Conservation (phyloP, 2,888 invertebrate genomes). For the Dicyrtoma fusca region DNA sequence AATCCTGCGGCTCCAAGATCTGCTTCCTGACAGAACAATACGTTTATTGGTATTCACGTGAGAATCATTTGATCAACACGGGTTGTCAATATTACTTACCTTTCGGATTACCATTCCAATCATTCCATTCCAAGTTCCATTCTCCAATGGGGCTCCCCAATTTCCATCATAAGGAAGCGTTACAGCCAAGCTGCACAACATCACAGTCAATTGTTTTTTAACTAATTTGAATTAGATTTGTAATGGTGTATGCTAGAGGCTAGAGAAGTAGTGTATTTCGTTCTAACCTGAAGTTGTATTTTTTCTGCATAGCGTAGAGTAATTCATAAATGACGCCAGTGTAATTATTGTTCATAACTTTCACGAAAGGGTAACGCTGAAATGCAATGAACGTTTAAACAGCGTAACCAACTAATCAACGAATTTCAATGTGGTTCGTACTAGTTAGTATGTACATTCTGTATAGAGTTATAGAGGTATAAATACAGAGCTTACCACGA, state of each 20-base stretch:
- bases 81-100: slow-evolving; percentile 29
- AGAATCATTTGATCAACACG: not conserved
- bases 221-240: too few relatives aligned
- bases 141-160: slow-evolving; percentile 45
- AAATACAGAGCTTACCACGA: too few relatives aligned
- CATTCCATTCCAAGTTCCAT: slow-evolving; percentile 56
- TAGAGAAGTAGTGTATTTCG: too few relatives aligned
- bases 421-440: too few relatives aligned
- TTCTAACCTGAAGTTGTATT: slow-evolving; percentile 53
- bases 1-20: slow-evolving; percentile 52
- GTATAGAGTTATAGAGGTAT: too few relatives aligned
- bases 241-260: too few relatives aligned
- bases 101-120: slow-evolving; percentile 49
- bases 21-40: slow-evolving; percentile 42
- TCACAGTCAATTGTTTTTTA: too few relatives aligned
- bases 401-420: too few relatives aligned
- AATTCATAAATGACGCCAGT: slow-evolving; percentile 52
- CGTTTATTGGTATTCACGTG: too few relatives aligned
- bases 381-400: not conserved
- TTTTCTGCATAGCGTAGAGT: slow-evolving; percentile 42
- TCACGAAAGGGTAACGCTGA: slow-evolving; percentile 50
- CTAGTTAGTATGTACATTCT: too few relatives aligned
- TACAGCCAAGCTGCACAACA: slow-evolving; percentile 38
- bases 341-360: slow-evolving; percentile 35
- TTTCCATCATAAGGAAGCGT: slow-evolving; percentile 50